phyloP scores from a whole-genome alignment of 2,113 vertebrate genomes.

The Carollia perspicillata region DNA sequence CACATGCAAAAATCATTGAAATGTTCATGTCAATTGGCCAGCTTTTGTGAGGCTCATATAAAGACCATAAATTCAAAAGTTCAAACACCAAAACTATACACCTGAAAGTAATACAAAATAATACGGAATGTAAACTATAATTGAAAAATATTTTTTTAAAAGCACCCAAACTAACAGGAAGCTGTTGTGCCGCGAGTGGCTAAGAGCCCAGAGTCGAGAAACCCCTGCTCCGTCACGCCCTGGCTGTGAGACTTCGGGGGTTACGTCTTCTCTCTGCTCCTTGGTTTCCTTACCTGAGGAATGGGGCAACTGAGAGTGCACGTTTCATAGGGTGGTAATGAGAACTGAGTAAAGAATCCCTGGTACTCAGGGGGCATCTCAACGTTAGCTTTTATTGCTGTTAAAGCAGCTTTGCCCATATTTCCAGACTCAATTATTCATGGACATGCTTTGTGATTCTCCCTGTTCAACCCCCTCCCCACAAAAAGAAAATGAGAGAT shows the following conservation, averaged over 20 bases:
- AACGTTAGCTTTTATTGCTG: not conserved
- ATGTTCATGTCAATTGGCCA: not conserved
- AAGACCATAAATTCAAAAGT: not conserved
- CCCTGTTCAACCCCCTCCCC: not conserved
- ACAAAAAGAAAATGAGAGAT: not conserved
- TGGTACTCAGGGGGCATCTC: not conserved
- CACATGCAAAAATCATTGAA: not conserved
- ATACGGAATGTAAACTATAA: not conserved
- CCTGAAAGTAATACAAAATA: not conserved
- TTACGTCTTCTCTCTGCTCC: not conserved
- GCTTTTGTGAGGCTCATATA: not conserved
- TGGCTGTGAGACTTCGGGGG: not conserved
- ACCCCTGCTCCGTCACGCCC: not conserved
- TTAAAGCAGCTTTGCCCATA: not conserved
- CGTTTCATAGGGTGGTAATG: not conserved
- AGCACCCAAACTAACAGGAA: not conserved
- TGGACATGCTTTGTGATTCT: not conserved
- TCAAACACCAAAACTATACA: not conserved
- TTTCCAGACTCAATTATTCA: conserved; percentile 3
- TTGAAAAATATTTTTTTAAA: not conserved
- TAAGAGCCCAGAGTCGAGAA: not conserved
- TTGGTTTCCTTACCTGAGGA: not conserved
- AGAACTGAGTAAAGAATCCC: not conserved
- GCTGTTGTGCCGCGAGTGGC: not conserved
- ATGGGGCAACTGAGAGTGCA: not conserved